Percentiles rank a stretch among this genome's conserved stretches.
These are phyloP conservation scores for Trachelus tabidus DNA, from an alignment of 2,888 invertebrate genomes.

Conservation along the genomic window DNA sequence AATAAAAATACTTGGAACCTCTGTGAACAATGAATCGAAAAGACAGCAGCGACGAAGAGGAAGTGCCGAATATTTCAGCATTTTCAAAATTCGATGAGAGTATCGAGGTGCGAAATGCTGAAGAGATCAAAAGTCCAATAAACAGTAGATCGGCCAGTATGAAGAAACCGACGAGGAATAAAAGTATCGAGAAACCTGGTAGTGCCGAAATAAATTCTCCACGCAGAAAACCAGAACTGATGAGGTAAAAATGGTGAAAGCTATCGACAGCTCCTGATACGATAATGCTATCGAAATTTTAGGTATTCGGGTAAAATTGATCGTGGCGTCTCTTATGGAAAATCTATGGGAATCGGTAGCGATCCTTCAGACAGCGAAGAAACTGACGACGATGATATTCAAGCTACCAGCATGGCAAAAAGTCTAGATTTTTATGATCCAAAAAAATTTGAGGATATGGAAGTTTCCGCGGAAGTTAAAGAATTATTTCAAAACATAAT, in stretches of 20 bases:
- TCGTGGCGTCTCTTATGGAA: conserved; percentile 35
- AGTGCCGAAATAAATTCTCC: conserved; percentile 41
- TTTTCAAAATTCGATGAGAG: conserved; percentile 69
- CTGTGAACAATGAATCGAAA: conserved; percentile 13
- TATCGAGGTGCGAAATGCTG: conserved; percentile 70
- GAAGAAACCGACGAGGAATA: conserved; percentile 12
- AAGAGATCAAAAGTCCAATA: conserved; percentile 70
- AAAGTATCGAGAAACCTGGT: conserved; percentile 11
- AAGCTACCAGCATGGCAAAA: conserved; percentile 44
- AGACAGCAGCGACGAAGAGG: conserved; percentile 47
- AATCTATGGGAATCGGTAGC: conserved; percentile 45
- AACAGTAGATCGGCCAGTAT: conserved; percentile 35
- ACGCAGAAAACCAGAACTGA: conserved; percentile 34
- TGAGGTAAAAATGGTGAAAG: conserved; percentile 25
- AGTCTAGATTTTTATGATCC: conserved; percentile 75
- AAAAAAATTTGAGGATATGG: conserved; percentile 83
- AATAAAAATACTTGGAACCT: neutral
- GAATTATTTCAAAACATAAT: conserved; percentile 94
- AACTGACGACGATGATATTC: conserved; percentile 58
- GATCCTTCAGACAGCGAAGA: conserved; percentile 61
- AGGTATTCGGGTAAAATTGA: conserved; percentile 31
- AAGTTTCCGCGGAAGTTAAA: conserved; percentile 86
- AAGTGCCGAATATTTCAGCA: conserved; percentile 46
- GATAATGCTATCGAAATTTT: neutral
- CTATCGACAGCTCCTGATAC: neutral